phyloP scores from a whole-genome alignment of 1,140 invertebrate species.

The Branchinecta lindahli region DNA sequence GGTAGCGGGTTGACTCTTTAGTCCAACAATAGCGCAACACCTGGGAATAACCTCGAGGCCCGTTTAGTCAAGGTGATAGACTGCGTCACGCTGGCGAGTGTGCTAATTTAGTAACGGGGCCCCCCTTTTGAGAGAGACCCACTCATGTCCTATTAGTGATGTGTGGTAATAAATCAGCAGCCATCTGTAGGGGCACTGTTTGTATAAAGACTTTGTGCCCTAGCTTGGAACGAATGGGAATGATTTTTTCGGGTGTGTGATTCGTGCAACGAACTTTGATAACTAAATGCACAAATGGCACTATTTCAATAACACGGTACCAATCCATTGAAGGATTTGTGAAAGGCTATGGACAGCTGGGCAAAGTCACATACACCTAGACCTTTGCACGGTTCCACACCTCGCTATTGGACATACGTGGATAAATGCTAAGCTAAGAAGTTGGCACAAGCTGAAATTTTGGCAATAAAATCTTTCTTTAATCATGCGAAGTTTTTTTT shows the following conservation, averaged over 20 bases:
- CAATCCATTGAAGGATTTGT: too few relatives aligned
- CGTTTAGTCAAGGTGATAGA: slow-evolving; percentile 2
- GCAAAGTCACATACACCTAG: too few relatives aligned
- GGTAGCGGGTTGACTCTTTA: slow-evolving; percentile 1
- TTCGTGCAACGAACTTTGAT: too few relatives aligned
- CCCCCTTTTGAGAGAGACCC: slow-evolving; percentile 9
- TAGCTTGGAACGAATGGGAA: slow-evolving; percentile 1
- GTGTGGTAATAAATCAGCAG: slow-evolving; percentile 6
- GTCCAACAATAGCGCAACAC: neutral
- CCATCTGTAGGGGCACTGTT: slow-evolving; percentile 1
- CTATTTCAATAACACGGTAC: too few relatives aligned
- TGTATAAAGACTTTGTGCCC: slow-evolving; percentile 6
- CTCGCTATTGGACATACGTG: too few relatives aligned
- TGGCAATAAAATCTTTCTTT: too few relatives aligned
- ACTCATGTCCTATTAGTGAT: slow-evolving; percentile 10
- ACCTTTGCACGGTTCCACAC: too few relatives aligned
- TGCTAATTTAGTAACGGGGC: slow-evolving; percentile 8
- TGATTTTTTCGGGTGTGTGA: neutral
- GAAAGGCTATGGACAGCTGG: too few relatives aligned
- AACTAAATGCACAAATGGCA: too few relatives aligned
- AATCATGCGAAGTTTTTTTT: too few relatives aligned
- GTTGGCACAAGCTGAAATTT: too few relatives aligned
- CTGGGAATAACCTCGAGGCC: neutral
- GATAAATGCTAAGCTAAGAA: too few relatives aligned
- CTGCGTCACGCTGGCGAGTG: slow-evolving; percentile 7